Percentiles rank a stretch among this genome's conserved stretches.
phyloP scores from a whole-genome alignment of 2,113 vertebrate species.

The Arvicanthis niloticus region DNA sequence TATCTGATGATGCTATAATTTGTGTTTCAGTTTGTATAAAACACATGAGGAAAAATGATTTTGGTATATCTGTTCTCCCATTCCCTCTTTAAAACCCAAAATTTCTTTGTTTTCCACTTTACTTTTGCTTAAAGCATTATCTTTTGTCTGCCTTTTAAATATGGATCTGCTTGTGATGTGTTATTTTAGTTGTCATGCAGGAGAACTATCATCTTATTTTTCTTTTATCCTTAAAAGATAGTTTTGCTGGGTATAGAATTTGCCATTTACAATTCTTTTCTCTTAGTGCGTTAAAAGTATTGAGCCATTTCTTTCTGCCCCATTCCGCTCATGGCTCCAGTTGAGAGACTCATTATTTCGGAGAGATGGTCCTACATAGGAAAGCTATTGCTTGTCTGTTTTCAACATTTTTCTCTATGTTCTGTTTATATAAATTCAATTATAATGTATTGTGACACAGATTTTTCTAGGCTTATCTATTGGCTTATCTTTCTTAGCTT shows the following conservation, averaged over 20 bases:
- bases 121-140: not conserved
- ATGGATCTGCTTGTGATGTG: not conserved
- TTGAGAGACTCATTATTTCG: not conserved
- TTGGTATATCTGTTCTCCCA: not conserved
- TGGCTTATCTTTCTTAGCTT: not conserved
- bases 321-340: not conserved
- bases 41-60: not conserved
- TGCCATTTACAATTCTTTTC: not conserved
- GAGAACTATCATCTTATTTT: not conserved
- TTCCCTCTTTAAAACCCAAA: not conserved
- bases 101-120: not conserved
- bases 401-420: not conserved
- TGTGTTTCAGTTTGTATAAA: conserved; percentile 10
- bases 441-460: not conserved
- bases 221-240: not conserved
- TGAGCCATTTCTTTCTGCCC: not conserved
- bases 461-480: conserved; percentile 24
- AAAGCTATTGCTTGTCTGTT: not conserved
- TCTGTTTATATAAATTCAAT: not conserved
- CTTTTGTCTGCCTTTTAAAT: conserved; percentile 13
- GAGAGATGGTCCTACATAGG: not conserved
- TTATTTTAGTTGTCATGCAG: not conserved
- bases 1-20: not conserved
- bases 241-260: conserved; percentile 21
- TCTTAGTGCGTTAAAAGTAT: conserved; percentile 18